These are phyloP conservation scores for Glyphotaelius pellucidus DNA, from an alignment of 2,888 invertebrate species.

Conservation along the genomic window DNA sequence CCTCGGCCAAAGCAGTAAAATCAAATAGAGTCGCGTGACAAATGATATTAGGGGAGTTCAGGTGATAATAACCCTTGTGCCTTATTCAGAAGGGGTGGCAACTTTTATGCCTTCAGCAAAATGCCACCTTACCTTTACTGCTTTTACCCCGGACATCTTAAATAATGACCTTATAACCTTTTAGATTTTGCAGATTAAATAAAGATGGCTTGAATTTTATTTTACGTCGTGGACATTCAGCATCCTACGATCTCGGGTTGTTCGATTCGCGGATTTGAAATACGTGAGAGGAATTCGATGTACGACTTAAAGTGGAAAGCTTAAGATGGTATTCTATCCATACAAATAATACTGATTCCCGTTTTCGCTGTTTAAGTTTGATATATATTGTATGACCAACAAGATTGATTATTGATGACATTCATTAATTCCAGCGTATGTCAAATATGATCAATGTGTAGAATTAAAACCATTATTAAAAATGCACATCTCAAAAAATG, in stretches of 20 bases:
- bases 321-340: background rate
- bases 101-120: slow-evolving; percentile 16
- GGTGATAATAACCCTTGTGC: slow-evolving; percentile 53
- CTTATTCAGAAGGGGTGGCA: slow-evolving; percentile 10
- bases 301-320: background rate
- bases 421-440: background rate
- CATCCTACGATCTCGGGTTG: background rate
- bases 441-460: background rate
- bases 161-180: slow-evolving; percentile 10
- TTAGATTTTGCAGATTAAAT: slow-evolving; percentile 36
- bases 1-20: slow-evolving; percentile 60
- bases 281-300: slow-evolving; percentile 28
- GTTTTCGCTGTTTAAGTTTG: background rate
- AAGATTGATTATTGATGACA: background rate
- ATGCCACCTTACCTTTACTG: background rate
- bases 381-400: background rate
- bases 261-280: slow-evolving; percentile 11
- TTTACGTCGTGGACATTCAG: slow-evolving; percentile 5
- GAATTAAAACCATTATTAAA: background rate
- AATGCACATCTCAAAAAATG: background rate
- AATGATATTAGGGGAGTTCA: slow-evolving; percentile 37
- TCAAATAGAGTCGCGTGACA: slow-evolving; percentile 63
- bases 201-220: slow-evolving; percentile 12
- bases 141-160: slow-evolving; percentile 6
- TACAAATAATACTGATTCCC: background rate